A percentile compares a stretch with the other conserved stretches of the same genome.
Evolutionary conservation across 2,888 invertebrate genomes (phyloP).

Genomic region (Pegoplata infirma): DNA sequence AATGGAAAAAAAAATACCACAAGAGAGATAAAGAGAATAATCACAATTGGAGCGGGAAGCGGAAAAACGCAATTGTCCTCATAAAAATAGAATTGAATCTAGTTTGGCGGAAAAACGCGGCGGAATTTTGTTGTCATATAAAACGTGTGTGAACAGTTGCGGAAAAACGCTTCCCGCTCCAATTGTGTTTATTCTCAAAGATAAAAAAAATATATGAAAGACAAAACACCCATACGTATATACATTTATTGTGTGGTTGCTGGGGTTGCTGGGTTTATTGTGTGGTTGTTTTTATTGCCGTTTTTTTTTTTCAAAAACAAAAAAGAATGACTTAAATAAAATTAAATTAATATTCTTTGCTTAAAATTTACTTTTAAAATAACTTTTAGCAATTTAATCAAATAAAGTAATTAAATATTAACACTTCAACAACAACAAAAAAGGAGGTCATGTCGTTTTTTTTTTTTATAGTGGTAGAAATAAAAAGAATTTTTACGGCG

Average conservation of each 20-base stretch:
- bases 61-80: too few relatives aligned
- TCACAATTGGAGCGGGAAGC: too few relatives aligned
- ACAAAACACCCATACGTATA: constrained; percentile 18
- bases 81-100: too few relatives aligned
- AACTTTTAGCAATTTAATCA: neutral
- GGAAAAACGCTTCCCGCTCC: too few relatives aligned
- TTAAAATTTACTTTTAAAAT: neutral
- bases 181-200: too few relatives aligned
- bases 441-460: constrained; percentile 60
- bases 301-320: too few relatives aligned
- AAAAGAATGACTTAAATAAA: neutral
- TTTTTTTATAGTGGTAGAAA: constrained; percentile 36
- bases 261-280: too few relatives aligned
- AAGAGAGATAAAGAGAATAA: constrained; percentile 43
- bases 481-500: constrained; percentile 53
- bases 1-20: constrained; percentile 38
- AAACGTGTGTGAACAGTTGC: too few relatives aligned
- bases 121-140: too few relatives aligned
- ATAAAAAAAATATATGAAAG: too few relatives aligned
- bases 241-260: constrained; percentile 30
- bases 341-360: neutral
- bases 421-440: constrained; percentile 13
- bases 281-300: constrained; percentile 18
- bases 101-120: too few relatives aligned
- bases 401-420: constrained; percentile 2